A percentile compares a stretch with the other conserved stretches of the same genome.
These are phyloP conservation scores for Brenthis hecate DNA, from an alignment of 2,888 invertebrate genomes.

Conservation along the genomic window DNA sequence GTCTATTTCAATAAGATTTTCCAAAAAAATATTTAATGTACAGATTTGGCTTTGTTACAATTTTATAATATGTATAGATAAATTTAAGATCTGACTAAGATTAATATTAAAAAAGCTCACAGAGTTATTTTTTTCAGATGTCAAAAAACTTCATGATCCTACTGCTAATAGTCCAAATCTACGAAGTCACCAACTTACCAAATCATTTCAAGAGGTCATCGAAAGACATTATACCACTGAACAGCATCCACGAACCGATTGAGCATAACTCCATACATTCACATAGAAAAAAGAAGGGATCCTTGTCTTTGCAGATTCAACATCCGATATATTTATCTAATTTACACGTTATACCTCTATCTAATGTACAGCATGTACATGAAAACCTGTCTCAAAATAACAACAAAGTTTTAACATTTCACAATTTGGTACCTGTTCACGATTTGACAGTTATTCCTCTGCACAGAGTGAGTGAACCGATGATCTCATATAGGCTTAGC, in stretches of 20 bases:
- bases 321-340: slow-evolving; percentile 54
- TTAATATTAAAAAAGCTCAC: background rate
- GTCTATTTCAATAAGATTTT: too few relatives aligned
- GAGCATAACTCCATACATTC: slow-evolving; percentile 32
- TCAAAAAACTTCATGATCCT: slow-evolving; percentile 46
- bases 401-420: slow-evolving; percentile 49
- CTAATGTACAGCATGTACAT: slow-evolving; percentile 53
- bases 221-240: slow-evolving; percentile 34
- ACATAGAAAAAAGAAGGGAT: slow-evolving; percentile 51
- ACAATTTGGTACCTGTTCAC: slow-evolving; percentile 57
- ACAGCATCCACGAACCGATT: slow-evolving; percentile 35
- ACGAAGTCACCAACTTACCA: slow-evolving; percentile 47
- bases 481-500: slow-evolving; percentile 39
- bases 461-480: slow-evolving; percentile 47
- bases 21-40: too few relatives aligned
- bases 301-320: slow-evolving; percentile 50
- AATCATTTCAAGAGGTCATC: slow-evolving; percentile 38
- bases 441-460: slow-evolving; percentile 71
- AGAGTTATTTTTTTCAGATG: slow-evolving; percentile 52
- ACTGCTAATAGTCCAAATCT: slow-evolving; percentile 47
- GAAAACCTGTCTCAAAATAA: slow-evolving; percentile 14
- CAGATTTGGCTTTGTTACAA: too few relatives aligned
- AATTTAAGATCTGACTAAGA: too few relatives aligned
- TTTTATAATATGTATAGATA: too few relatives aligned
- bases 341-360: slow-evolving; percentile 64